Percentiles rank a stretch among this genome's conserved stretches.
phyloP scores from a whole-genome alignment of 2,797 vertebrate genomes.

The Brotula barbata region DNA sequence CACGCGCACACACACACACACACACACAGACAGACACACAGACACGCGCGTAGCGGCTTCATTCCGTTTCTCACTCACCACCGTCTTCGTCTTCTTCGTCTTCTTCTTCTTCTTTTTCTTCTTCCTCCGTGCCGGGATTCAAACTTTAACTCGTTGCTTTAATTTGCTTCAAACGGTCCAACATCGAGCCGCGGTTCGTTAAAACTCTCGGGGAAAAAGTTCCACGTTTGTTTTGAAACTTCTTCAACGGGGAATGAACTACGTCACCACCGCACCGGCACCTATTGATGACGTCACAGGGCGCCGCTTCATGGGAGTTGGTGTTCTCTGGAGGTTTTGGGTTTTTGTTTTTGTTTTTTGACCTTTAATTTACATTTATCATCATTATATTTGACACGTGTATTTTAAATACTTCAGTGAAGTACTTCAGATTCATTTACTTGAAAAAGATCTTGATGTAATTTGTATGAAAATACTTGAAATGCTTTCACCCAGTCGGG shows the following conservation, averaged over 20 bases:
- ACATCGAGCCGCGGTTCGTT: background rate
- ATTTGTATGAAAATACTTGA: no score
- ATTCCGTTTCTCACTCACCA: conserved; percentile 49
- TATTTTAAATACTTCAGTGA: no score
- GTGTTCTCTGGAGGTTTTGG: conserved; percentile 20
- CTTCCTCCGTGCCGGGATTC: background rate
- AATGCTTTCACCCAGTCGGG: no score
- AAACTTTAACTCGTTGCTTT: accelerated
- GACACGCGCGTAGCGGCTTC: no score
- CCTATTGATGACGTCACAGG: conserved; percentile 41
- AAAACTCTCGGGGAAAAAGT: conserved; percentile 50
- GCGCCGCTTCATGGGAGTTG: conserved; percentile 32
- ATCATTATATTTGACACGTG: no score
- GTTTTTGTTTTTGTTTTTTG: background rate
- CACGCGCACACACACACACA: no score
- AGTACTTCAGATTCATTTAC: no score
- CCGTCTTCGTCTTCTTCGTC: no score
- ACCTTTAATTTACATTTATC: no score
- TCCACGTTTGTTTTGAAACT: conserved; percentile 74
- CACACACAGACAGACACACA: no score
- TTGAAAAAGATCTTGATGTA: no score
- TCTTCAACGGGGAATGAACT: conserved; percentile 51
- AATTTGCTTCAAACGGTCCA: background rate
- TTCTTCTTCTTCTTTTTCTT: no score
- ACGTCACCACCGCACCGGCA: conserved; percentile 47